Conservation (phyloP, 1,140 invertebrate genomes). For the Eupristina koningsbergeri region DNA sequence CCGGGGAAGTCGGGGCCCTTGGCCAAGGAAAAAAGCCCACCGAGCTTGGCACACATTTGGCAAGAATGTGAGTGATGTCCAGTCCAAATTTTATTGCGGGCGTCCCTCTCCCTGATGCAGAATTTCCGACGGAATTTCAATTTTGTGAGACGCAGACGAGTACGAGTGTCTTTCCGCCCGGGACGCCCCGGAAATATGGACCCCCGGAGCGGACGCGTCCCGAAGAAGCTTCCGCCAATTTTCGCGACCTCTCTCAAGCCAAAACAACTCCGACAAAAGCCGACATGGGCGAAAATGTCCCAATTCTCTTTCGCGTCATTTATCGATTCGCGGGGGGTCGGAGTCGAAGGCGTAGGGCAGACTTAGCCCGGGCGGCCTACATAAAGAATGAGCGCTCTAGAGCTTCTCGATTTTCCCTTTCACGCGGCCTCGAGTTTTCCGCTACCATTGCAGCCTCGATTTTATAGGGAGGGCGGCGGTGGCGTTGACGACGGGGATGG, state of each 20-base stretch:
- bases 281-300: too few relatives aligned
- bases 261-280: too few relatives aligned
- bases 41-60: neutral
- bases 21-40: neutral
- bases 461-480: neutral
- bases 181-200: neutral
- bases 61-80: neutral
- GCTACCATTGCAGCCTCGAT: neutral
- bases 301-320: neutral
- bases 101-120: neutral
- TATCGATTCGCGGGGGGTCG: neutral
- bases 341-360: neutral
- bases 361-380: neutral
- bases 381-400: neutral
- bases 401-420: too few relatives aligned
- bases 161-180: neutral
- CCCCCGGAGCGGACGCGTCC: too few relatives aligned
- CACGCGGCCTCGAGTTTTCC: neutral
- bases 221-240: too few relatives aligned
- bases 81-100: neutral
- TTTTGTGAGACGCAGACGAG: conserved; percentile 4
- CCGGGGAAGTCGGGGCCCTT: too few relatives aligned
- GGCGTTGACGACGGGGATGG: neutral
- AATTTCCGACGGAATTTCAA: conserved; percentile 22
- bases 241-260: too few relatives aligned